A percentile compares a stretch with the other conserved stretches of the same genome.
phyloP scores from a whole-genome alignment of 2,888 invertebrate species.

The Malthinus seriepunctatus region DNA sequence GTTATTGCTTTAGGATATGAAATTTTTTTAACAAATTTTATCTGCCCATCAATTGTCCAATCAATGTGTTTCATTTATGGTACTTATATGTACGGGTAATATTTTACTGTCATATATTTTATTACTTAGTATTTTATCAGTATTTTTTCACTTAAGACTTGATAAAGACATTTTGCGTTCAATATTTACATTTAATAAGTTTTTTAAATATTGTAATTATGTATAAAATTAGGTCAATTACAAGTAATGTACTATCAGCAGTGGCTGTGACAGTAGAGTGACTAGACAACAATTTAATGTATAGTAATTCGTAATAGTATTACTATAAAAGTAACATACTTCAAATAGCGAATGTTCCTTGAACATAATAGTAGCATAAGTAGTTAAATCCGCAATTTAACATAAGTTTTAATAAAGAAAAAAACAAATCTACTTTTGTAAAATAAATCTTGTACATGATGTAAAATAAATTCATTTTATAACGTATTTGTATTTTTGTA shows the following conservation, averaged over 20 bases:
- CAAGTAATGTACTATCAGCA: conserved; percentile 17
- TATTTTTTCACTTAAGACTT: no score
- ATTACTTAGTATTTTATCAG: no score
- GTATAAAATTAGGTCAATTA: conserved; percentile 6
- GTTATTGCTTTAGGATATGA: no score
- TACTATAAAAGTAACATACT: not conserved
- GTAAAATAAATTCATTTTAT: not conserved
- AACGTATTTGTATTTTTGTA: not conserved
- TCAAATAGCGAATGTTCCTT: conserved; percentile 5
- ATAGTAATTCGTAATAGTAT: conserved; percentile 4
- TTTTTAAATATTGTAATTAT: conserved; percentile 1
- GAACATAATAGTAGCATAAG: not conserved
- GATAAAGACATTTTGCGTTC: no score
- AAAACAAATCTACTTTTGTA: not conserved
- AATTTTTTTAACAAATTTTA: no score
- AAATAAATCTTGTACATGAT: not conserved
- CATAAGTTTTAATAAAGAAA: not conserved
- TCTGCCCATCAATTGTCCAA: no score
- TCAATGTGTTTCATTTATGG: no score
- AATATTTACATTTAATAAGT: not conserved
- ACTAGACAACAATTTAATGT: conserved; percentile 12
- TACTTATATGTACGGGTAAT: no score
- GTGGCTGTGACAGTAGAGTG: conserved; percentile 24
- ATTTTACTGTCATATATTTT: no score
- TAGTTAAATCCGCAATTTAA: no score